Evolutionary conservation across 2,888 invertebrate species (phyloP).

Genomic region (Blastobasis adustella): DNA sequence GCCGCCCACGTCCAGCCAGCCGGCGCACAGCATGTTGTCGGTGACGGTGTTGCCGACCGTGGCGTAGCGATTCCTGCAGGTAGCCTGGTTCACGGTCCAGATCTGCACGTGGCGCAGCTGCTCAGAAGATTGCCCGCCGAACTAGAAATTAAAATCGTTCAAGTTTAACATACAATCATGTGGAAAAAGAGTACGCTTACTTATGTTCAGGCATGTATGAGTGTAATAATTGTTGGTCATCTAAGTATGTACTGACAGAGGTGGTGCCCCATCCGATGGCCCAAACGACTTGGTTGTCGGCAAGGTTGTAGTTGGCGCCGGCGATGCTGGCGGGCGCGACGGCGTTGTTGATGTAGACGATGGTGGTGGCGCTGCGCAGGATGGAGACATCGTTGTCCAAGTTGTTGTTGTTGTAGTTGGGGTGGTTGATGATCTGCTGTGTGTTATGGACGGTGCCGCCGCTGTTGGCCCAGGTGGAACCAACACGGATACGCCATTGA

Average conservation of each 20-base stretch:
- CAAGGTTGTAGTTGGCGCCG: constrained; percentile 30
- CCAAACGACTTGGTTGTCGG: constrained; percentile 36
- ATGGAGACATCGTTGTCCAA: constrained; percentile 42
- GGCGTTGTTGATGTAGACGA: constrained; percentile 20
- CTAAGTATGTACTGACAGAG: constrained; percentile 23
- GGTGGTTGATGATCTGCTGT: constrained; percentile 27
- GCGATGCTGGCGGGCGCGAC: constrained; percentile 29
- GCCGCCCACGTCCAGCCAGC: constrained; percentile 39
- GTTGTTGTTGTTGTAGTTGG: constrained; percentile 26
- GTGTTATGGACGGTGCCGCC: constrained; percentile 29
- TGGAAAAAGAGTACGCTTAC: neutral
- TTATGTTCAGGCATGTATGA: neutral
- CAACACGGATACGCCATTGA: constrained; percentile 22
- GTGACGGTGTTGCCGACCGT: constrained; percentile 20
- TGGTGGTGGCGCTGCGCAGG: constrained; percentile 22
- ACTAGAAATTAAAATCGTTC: constrained; percentile 10
- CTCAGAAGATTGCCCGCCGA: constrained; percentile 15
- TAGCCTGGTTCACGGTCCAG: constrained; percentile 26
- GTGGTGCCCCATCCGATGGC: constrained; percentile 56
- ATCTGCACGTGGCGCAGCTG: constrained; percentile 35
- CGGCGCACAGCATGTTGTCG: constrained; percentile 33
- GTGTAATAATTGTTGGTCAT: neutral
- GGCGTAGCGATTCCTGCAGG: constrained; percentile 25
- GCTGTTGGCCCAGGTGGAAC: constrained; percentile 30
- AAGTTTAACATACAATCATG: neutral